Evolutionary conservation across 2,888 invertebrate species (phyloP), one percentile per base, ranked within the genome.

Genomic region (Antheraea assamensis): DNA sequence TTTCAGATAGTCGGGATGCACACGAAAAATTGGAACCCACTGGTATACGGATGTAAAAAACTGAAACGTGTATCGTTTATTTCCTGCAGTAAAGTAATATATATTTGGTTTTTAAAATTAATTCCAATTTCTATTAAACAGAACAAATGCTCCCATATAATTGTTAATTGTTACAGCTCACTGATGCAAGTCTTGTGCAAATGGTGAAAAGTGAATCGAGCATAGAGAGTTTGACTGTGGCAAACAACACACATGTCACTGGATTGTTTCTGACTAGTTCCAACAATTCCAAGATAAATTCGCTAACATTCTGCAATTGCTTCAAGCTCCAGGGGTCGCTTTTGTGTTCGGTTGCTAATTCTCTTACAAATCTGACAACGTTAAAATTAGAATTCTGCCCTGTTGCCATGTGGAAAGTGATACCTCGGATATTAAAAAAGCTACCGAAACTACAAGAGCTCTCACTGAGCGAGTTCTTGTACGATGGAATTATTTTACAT

Each of bases 21-120:
- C 75, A 92, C 95, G 0, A 94, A 95, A 75, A 93, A 95, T 78
- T 94, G 95, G 88, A 95, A 95, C 78, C 93, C 95, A 5, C 81
- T 96, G 24, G 85, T 93, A 42, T 90, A 91, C 74, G 94, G 95
- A 74, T 95, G 95, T 82, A 92, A 90, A 74, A 85, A 94, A 72
- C 87, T 96, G 31, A 94, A 87, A 79, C 89, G 80, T 55, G 85
- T 96, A 3, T 89, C 90, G 31, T 92, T 96, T 79, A 88, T 95
- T 31, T 89, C 90, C 0, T 95, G 95, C 76, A 90, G 90, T 75
- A 93, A 93, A 89, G 94, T 93, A 86, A 78, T 73, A 1, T 74
- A 30, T 42, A 17, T 52, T 73, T 72, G 15, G 49, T 17, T 73
- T 64, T 64, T 1, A 27, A 17, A 15, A 30, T 64, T 30, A 17